Evolutionary conservation across 2,888 invertebrate genomes (phyloP), one percentile per base, ranked within the genome.

Genomic region (Hypolimnas misippus): DNA sequence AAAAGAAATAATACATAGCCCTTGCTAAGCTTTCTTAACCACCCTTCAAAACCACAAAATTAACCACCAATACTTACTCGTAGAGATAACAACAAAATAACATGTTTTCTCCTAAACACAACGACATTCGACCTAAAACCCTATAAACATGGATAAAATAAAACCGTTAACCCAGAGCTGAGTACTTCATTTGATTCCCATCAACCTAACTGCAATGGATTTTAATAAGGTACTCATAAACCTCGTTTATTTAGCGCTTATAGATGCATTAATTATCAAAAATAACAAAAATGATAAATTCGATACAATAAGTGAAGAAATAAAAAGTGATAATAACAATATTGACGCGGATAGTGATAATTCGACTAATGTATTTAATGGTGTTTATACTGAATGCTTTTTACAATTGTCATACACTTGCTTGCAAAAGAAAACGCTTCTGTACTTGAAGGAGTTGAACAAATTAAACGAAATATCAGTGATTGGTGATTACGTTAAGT

Each of bases 301-400:
- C 17, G 62, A 60, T 16, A 50, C 31, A 64, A 63, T 50, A 56
- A 70, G 66, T 66, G 68, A 70, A 17, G 62, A 69, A 21, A 57
- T 71, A 52, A 65, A 57, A 52, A 59, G 63, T 57, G 73, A 70
- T 50, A 31, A 16, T 58, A 44, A 52, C 3, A 19, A 3, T 44
- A 10, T 25, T 10, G 56, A 56, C 29, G 53, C 31, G 38, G 67
- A 66, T 21, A 68, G 61, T 67, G 70, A 70, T 8, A 72, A 73
- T 69, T 72, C 81, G 6, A 73, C 86, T 74, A 70, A 92, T 82
- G 84, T 86, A 35, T 82, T 94, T 71, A 79, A 92, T 76, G 84
- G 93, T 74, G 86, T 94, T 69, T 92, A 94, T 81, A 65, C 86
- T 42, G 84, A 93, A 67, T 94, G 94, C 73, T 81, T 94, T 49